phyloP scores from a whole-genome alignment of 2,888 invertebrate species.

The Drosophila kambysellisi region DNA sequence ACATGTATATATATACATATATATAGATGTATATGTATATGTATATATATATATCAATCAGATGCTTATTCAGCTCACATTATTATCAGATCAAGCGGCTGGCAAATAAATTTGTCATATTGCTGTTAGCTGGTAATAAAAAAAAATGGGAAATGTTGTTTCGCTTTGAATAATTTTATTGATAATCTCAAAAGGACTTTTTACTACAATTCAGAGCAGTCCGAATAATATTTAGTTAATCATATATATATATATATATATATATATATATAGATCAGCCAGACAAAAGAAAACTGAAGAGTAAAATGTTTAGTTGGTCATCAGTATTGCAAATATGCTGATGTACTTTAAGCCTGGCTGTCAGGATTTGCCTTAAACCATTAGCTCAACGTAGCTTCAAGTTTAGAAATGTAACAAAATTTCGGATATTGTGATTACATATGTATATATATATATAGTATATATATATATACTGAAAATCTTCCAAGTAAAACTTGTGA shows the following conservation, averaged over 20 bases:
- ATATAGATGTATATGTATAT: neutral
- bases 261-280: neutral
- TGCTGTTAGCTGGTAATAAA: neutral
- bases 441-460: neutral
- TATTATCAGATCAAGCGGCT: conserved; percentile 32
- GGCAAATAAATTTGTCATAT: conserved; percentile 18
- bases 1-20: no score
- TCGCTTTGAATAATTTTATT: neutral
- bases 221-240: neutral
- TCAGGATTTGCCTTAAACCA: neutral
- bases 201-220: neutral
- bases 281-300: neutral
- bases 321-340: neutral
- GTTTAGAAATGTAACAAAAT: neutral
- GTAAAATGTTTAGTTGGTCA: neutral
- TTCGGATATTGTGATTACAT: neutral
- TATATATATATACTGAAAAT: neutral
- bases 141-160: neutral
- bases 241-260: neutral
- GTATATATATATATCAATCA: conserved; percentile 31
- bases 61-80: conserved; percentile 36
- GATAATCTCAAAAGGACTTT: neutral
- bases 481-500: neutral
- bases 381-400: neutral
- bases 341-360: neutral